Conservation (phyloP, 1,140 invertebrate species). For the Gryon sp. region DNA sequence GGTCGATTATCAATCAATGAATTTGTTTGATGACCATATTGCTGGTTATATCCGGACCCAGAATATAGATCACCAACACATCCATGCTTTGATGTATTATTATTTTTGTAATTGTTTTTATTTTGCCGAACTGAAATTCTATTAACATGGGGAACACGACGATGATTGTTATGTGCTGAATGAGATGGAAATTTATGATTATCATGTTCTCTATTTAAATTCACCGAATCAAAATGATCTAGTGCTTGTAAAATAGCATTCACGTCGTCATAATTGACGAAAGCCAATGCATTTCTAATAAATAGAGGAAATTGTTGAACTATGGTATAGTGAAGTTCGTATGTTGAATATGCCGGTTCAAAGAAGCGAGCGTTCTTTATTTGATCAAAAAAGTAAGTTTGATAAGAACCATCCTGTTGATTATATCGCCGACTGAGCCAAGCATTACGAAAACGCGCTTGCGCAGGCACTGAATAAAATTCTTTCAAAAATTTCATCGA, state of each 20-base stretch:
- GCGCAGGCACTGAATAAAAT: constrained; percentile 27
- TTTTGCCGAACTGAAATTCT: too few species aligned
- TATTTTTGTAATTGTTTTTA: too few species aligned
- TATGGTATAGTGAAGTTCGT: constrained; percentile 16
- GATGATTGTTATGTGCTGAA: too few species aligned
- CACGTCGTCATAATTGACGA: constrained; percentile 3
- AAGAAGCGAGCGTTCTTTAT: constrained; percentile 11
- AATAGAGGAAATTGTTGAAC: constrained; percentile 4
- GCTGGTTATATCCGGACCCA: too few species aligned
- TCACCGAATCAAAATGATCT: too few species aligned
- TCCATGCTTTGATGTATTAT: too few species aligned
- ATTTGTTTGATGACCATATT: too few species aligned
- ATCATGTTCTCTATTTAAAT: too few species aligned
- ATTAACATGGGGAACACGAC: too few species aligned
- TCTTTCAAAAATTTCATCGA: constrained; percentile 17
- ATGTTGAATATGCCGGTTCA: constrained; percentile 1
- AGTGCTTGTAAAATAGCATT: constrained; percentile 1
- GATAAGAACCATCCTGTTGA: neutral
- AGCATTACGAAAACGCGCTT: constrained; percentile 5
- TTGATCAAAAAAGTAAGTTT: constrained; percentile 23
- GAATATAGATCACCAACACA: too few species aligned
- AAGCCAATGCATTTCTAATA: constrained; percentile 1
- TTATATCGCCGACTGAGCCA: constrained; percentile 4
- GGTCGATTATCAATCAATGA: too few species aligned
- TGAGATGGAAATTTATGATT: too few species aligned